Conservation (phyloP, 2,888 invertebrate species). For the Arge pagana region DNA sequence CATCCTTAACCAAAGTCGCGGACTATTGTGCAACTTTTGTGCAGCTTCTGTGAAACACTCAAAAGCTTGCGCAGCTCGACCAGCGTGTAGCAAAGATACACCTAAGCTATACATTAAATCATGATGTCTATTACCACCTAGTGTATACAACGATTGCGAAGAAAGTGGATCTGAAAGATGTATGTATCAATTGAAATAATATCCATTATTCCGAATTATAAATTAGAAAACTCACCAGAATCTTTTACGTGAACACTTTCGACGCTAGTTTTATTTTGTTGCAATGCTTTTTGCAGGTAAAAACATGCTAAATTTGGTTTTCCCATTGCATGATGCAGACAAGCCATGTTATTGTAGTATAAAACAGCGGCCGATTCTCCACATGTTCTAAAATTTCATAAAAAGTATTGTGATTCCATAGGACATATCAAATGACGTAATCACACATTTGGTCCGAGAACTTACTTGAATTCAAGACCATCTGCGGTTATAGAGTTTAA, state of each 20-base stretch:
- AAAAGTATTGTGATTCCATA: not conserved
- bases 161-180: constrained; percentile 51
- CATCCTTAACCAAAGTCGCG: constrained; percentile 87
- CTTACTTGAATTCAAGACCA: constrained; percentile 59
- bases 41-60: constrained; percentile 88
- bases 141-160: constrained; percentile 65
- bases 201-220: not conserved
- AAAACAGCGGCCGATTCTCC: constrained; percentile 68
- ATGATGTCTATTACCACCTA: constrained; percentile 66
- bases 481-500: constrained; percentile 60
- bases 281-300: constrained; percentile 78
- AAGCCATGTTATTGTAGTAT: constrained; percentile 82
- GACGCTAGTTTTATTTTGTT: constrained; percentile 67
- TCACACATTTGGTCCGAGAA: too few relatives aligned
- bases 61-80: constrained; percentile 83
- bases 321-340: constrained; percentile 78
- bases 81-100: constrained; percentile 79
- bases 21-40: constrained; percentile 84
- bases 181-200: constrained; percentile 8
- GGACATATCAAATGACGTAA: not conserved
- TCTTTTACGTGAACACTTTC: constrained; percentile 56
- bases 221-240: constrained; percentile 36
- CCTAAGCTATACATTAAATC: constrained; percentile 82
- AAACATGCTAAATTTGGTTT: constrained; percentile 81
- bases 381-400: constrained; percentile 55